A percentile compares a stretch with the other conserved stretches of the same genome.
Evolutionary conservation across 2,113 vertebrate species (phyloP).

Genomic region (Pollachius pollachius): DNA sequence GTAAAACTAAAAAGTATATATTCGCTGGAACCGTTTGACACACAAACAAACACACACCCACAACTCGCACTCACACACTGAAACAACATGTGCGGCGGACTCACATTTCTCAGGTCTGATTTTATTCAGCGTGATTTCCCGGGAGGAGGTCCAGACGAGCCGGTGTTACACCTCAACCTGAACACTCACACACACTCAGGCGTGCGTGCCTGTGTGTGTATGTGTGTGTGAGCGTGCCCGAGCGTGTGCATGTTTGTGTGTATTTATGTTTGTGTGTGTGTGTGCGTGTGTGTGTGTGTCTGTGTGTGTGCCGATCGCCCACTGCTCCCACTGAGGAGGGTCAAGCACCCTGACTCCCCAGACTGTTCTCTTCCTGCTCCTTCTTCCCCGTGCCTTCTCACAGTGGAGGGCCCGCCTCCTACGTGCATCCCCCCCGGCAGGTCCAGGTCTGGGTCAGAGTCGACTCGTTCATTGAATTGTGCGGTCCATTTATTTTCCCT

Average conservation of each 20-base stretch:
- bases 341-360: no score
- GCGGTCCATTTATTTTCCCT: slow-evolving; percentile 26
- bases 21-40: slow-evolving; percentile 11
- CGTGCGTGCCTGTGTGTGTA: no score
- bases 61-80: slow-evolving; percentile 10
- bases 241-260: no score
- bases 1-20: not conserved
- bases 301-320: not conserved
- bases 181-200: slow-evolving; percentile 36
- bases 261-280: not conserved
- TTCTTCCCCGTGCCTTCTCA: not conserved
- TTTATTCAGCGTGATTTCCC: slow-evolving; percentile 65
- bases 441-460: slow-evolving; percentile 36
- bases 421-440: not conserved
- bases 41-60: slow-evolving; percentile 7
- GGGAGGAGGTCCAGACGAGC: slow-evolving; percentile 39
- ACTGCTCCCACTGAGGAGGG: no score
- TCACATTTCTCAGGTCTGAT: slow-evolving; percentile 53
- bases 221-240: slow-evolving; percentile 7
- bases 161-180: slow-evolving; percentile 34
- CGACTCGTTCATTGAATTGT: slow-evolving; percentile 43
- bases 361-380: no score
- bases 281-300: slow-evolving; percentile 2
- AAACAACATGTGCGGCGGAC: not conserved
- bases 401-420: not conserved